Conservation (phyloP, 2,113 vertebrate genomes). For the Nanger granti region DNA sequence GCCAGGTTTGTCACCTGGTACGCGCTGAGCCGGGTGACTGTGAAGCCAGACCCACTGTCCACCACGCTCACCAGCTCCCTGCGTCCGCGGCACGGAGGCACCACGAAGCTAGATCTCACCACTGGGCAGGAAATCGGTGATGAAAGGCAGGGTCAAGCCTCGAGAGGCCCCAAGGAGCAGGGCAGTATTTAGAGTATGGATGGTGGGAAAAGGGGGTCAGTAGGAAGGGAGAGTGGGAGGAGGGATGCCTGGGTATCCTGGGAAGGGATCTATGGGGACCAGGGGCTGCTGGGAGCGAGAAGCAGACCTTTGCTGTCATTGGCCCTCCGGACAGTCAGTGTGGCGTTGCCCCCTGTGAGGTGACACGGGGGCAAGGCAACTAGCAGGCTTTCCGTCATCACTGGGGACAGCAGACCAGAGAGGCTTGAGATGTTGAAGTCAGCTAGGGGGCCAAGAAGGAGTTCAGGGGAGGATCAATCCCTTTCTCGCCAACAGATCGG, state of each 20-base stretch:
- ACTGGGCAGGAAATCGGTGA: background rate
- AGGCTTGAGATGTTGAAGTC: constrained; percentile 71
- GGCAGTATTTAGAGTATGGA: background rate
- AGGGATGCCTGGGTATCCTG: background rate
- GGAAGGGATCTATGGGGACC: background rate
- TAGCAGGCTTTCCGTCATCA: constrained; percentile 58
- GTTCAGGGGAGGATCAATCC: background rate
- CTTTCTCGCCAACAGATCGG: background rate
- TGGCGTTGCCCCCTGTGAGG: constrained; percentile 65
- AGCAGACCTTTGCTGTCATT: constrained; percentile 68
- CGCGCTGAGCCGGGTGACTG: constrained; percentile 31
- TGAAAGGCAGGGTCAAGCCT: background rate
- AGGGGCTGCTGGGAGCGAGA: background rate
- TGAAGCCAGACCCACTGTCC: constrained; percentile 41
- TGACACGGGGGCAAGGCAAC: constrained; percentile 67
- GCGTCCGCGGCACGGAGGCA: constrained; percentile 43
- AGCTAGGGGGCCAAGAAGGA: background rate
- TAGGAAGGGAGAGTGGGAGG: background rate
- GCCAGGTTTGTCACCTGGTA: constrained; percentile 63
- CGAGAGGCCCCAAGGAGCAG: background rate
- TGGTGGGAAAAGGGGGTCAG: background rate
- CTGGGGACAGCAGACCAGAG: constrained; percentile 52
- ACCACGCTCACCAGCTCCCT: constrained; percentile 60
- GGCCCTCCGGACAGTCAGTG: constrained; percentile 57
- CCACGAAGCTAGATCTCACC: constrained; percentile 47